Conservation (phyloP, 2,113 vertebrate species). For the Ceyx melanurus region DNA sequence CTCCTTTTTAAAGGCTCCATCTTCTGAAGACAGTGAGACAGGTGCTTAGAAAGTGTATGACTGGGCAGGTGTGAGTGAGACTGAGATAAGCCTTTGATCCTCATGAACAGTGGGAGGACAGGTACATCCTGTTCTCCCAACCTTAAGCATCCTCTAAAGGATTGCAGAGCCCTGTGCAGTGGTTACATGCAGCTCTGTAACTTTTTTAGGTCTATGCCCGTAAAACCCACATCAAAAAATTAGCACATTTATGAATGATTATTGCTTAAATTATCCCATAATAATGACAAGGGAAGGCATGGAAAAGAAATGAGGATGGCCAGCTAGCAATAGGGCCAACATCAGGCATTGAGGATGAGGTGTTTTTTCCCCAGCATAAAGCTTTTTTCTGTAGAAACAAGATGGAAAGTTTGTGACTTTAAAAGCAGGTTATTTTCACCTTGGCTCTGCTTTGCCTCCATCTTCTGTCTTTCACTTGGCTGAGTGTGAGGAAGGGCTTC, state of each 20-base stretch:
- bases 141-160: background rate
- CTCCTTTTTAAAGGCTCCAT: background rate
- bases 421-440: background rate
- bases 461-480: background rate
- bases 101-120: background rate
- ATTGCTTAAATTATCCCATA: background rate
- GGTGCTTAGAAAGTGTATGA: background rate
- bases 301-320: background rate
- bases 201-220: background rate
- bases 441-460: background rate
- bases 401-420: background rate
- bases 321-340: background rate
- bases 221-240: background rate
- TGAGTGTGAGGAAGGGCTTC: background rate
- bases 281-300: background rate
- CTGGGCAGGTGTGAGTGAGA: background rate
- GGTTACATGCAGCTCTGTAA: background rate
- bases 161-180: background rate
- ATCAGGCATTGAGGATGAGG: background rate
- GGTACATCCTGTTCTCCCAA: background rate
- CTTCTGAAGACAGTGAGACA: background rate
- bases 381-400: background rate
- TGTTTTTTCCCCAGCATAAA: background rate
- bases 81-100: background rate
- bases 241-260: background rate